Base-by-base conservation (phyloP, 2,888 invertebrate genomes). In the Cartodere bifasciata region DNA sequence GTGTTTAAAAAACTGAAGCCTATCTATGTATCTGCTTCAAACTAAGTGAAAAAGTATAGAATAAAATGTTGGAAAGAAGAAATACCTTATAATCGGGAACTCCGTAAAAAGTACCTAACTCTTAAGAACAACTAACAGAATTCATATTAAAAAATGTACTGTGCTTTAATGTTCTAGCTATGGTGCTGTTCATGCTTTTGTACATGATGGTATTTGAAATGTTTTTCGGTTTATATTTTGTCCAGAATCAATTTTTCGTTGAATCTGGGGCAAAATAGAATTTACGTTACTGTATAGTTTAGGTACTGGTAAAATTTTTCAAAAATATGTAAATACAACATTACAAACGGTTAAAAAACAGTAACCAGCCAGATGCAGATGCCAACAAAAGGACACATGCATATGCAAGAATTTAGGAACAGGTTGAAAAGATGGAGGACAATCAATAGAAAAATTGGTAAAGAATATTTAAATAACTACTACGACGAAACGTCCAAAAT, bases 361-460 rank as follows among this genome's bases (percentile, higher is more conserved):
- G 48, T 48, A 49, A 58, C 49, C 58, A 58, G 57, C 57, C 58
- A 58, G 48, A 60, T 60, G 60, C 60, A 56, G 35, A 58, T 53
- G 58, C 58, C 55, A 60, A 56, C 55, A 53, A 53, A 54, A 54
- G 51, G 53, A 49, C 39, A 43, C 57, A 58, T 58, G 57, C 56
- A 60, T 53, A 58, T 57, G 55, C 56, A 58, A 53, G 58, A 52
- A 54, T 49, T 48, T 45, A 50, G 50, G 52, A 52, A 47, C 45
- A 49, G 42, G 47, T 46, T 43, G 44, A 45, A 47, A 46, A 42
- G 40, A 42, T 42, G 43, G 46, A 49, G 48, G 47, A 43, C 47
- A 47, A 44, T 45, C 42, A 39, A 44, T 41, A 42, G 38, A 42
- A 45, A 43, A 40, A 39, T 39, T 36, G 34, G 36, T n/a, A n/a